Evolutionary conservation across 1,140 invertebrate genomes (phyloP).

Genomic region (Melipona quadrifasciata): DNA sequence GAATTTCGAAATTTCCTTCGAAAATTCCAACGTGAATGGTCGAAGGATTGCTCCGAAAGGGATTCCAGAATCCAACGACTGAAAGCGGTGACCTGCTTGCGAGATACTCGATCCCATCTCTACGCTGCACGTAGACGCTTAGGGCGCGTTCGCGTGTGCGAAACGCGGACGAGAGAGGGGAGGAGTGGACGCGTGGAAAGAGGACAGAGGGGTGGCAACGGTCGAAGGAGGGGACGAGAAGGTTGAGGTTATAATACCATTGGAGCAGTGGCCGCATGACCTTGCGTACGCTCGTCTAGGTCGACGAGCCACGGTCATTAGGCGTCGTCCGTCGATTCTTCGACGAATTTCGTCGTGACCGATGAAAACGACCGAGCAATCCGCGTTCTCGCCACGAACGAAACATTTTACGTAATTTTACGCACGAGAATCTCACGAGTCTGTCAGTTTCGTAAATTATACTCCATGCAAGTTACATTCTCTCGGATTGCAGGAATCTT

Average conservation of each 20-base stretch:
- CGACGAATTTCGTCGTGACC: slow-evolving; percentile 49
- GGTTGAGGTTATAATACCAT: slow-evolving; percentile 68
- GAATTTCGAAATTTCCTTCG: too few species aligned
- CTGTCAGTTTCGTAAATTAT: too few species aligned
- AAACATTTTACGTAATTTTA: too few species aligned
- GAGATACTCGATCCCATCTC: too few species aligned
- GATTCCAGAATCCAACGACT: too few species aligned
- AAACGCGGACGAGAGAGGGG: slow-evolving; percentile 4
- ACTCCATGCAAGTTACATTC: too few species aligned
- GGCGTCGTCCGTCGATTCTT: slow-evolving; percentile 48
- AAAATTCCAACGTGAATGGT: too few species aligned
- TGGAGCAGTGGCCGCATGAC: slow-evolving; percentile 69
- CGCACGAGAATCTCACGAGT: too few species aligned
- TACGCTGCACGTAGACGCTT: slow-evolving; percentile 44
- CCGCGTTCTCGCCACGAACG: too few species aligned
- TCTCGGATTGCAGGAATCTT: too few species aligned
- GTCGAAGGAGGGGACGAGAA: slow-evolving; percentile 47
- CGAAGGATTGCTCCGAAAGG: too few species aligned
- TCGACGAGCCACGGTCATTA: slow-evolving; percentile 68
- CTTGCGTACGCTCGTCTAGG: slow-evolving; percentile 67
- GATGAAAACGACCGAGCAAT: neutral
- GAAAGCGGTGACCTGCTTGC: too few species aligned
- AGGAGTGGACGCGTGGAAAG: slow-evolving; percentile 23
- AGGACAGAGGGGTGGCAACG: slow-evolving; percentile 41
- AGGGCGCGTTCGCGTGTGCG: slow-evolving; percentile 38